These are phyloP conservation scores for Ciconia boyciana DNA, from an alignment of 2,113 vertebrate species.

Conservation along the genomic window DNA sequence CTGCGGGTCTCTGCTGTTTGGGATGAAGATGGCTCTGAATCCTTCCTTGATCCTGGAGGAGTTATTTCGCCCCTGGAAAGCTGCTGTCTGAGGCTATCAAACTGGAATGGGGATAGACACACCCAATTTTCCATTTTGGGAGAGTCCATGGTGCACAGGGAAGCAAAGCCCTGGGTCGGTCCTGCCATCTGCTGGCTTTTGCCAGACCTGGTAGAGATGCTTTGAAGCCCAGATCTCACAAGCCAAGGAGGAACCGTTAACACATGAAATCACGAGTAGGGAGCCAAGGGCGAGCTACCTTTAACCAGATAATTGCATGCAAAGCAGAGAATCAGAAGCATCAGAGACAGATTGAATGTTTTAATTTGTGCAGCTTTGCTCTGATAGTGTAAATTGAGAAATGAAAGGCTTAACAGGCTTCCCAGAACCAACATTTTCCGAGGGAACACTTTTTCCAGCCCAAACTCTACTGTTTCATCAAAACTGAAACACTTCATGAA, in stretches of 20 bases:
- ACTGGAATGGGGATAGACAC: background rate
- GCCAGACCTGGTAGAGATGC: background rate
- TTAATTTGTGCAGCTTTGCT: background rate
- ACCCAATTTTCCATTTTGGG: background rate
- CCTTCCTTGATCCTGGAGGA: background rate
- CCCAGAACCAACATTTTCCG: background rate
- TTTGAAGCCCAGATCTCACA: background rate
- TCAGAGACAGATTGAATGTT: background rate
- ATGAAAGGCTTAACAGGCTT: background rate
- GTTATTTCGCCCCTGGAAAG: background rate
- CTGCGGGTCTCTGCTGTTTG: background rate
- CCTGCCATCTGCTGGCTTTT: conserved; percentile 58
- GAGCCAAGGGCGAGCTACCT: background rate
- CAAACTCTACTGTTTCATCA: background rate
- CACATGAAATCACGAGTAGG: background rate
- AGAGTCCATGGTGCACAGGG: background rate
- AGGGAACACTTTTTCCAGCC: background rate
- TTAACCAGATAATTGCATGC: background rate
- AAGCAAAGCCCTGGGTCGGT: background rate
- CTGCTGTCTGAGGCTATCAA: background rate
- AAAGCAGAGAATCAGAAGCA: background rate
- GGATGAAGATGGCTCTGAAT: background rate
- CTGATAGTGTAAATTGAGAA: background rate
- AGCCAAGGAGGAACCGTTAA: background rate
- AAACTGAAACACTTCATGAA: background rate